Conservation (phyloP, 2,797 vertebrate species). For the Ptychobarbus kaznakovi region DNA sequence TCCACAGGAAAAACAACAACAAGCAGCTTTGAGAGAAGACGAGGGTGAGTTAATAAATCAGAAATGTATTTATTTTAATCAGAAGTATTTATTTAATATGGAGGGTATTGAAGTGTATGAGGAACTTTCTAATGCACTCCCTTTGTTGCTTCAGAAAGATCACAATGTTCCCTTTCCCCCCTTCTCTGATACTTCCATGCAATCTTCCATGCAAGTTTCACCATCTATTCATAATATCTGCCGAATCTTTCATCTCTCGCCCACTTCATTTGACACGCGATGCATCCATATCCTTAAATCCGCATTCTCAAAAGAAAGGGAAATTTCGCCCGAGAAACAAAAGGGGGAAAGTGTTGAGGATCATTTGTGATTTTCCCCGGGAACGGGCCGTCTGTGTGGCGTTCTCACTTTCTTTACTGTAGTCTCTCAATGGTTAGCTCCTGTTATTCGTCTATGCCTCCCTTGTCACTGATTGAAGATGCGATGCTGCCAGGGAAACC, state of each 20-base stretch:
- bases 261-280: slow-evolving; percentile 11
- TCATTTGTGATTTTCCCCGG: not conserved
- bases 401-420: slow-evolving; percentile 37
- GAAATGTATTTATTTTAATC: too few relatives aligned
- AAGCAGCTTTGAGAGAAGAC: not conserved
- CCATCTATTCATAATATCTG: slow-evolving; percentile 44
- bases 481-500: slow-evolving; percentile 33
- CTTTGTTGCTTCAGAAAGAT: slow-evolving; percentile 8
- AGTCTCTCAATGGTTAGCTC: slow-evolving; percentile 58
- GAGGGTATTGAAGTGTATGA: not conserved
- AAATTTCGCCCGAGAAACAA: not conserved
- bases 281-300: not conserved
- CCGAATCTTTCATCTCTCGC: slow-evolving; percentile 36
- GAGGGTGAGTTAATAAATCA: not conserved
- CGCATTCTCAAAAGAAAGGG: slow-evolving; percentile 7
- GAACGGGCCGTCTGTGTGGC: not conserved
- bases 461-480: slow-evolving; percentile 64
- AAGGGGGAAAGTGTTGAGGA: not conserved
- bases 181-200: not conserved
- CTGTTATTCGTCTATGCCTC: slow-evolving; percentile 53
- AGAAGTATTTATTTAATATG: not conserved
- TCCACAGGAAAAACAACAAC: not conserved
- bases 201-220: slow-evolving; percentile 25
- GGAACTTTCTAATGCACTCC: not conserved
- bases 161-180: not conserved